Percentiles rank a stretch among this genome's conserved stretches.
Evolutionary conservation across 1,140 invertebrate species (phyloP).

Genomic region (Parasteatoda tepidariorum): DNA sequence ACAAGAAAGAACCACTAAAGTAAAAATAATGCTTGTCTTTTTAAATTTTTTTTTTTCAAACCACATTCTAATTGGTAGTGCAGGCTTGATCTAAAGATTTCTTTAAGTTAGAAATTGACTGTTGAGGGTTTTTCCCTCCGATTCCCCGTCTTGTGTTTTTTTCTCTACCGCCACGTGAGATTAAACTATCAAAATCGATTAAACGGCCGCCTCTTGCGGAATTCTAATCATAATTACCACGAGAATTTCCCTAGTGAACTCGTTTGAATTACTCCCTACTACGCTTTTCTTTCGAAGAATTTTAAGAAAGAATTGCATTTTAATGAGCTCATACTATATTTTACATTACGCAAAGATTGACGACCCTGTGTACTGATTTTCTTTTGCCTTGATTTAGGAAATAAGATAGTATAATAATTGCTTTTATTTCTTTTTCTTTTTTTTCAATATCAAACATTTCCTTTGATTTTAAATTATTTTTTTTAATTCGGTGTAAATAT

Average conservation of each 20-base stretch:
- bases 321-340: constrained; percentile 31
- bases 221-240: constrained; percentile 18
- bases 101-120: not conserved
- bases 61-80: not conserved
- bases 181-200: constrained; percentile 46
- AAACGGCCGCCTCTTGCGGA: not conserved
- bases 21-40: not conserved
- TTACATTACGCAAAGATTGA: too few relatives aligned
- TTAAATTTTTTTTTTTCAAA: not conserved
- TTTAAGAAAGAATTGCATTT: constrained; percentile 31
- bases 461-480: too few relatives aligned
- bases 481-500: too few relatives aligned
- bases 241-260: not conserved
- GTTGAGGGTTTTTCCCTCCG: not conserved
- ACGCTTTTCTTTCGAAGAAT: not conserved
- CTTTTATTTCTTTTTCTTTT: too few relatives aligned
- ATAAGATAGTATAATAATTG: too few relatives aligned
- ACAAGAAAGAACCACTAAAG: not conserved
- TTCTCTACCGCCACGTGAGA: not conserved
- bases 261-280: constrained; percentile 12
- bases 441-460: too few relatives aligned
- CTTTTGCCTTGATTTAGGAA: too few relatives aligned
- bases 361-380: too few relatives aligned
- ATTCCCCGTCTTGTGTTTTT: not conserved
- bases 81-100: not conserved